A percentile compares a stretch with the other conserved stretches of the same genome.
Conservation (phyloP, 1,140 invertebrate species). For the Hycleus phaleratus region DNA sequence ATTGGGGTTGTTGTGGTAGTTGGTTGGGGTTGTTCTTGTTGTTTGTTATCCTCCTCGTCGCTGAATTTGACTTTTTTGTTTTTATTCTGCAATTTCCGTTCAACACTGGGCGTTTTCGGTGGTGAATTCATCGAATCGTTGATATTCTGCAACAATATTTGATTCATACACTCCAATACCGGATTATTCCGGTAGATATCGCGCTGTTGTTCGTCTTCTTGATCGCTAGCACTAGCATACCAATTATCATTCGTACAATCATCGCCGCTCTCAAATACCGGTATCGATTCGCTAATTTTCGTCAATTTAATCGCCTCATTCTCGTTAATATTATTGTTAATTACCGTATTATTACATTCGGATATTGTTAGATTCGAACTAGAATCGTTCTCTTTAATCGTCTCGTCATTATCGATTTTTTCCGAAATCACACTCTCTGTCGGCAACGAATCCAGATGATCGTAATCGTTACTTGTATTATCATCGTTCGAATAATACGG, state of each 20-base stretch:
- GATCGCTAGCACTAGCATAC: constrained; percentile 60
- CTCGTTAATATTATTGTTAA: constrained; percentile 12
- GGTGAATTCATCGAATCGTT: constrained; percentile 36
- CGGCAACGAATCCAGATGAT: constrained; percentile 48
- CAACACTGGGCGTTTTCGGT: constrained; percentile 38
- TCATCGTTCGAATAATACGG: constrained; percentile 44
- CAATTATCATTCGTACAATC: constrained; percentile 55
- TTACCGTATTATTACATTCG: constrained; percentile 27
- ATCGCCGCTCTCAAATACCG: constrained; percentile 37
- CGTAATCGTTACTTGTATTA: constrained; percentile 44
- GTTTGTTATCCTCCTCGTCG: constrained; percentile 32
- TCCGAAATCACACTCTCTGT: constrained; percentile 49
- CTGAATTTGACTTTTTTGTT: constrained; percentile 37
- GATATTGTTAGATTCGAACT: neutral
- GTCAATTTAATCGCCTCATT: constrained; percentile 10
- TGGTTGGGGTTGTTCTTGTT: constrained; percentile 17
- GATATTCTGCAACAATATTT: constrained; percentile 58
- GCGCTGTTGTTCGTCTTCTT: constrained; percentile 56
- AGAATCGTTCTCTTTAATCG: constrained; percentile 6
- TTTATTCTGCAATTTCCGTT: constrained; percentile 32
- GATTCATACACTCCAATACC: constrained; percentile 68
- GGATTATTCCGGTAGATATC: constrained; percentile 64
- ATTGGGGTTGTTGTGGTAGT: constrained; percentile 14
- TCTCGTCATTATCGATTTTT: constrained; percentile 44
- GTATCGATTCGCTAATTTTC: constrained; percentile 38